Percentiles rank a stretch among this genome's conserved stretches.
Evolutionary conservation across 2,113 vertebrate species (phyloP).

Genomic region (Odontesthes bonariensis): DNA sequence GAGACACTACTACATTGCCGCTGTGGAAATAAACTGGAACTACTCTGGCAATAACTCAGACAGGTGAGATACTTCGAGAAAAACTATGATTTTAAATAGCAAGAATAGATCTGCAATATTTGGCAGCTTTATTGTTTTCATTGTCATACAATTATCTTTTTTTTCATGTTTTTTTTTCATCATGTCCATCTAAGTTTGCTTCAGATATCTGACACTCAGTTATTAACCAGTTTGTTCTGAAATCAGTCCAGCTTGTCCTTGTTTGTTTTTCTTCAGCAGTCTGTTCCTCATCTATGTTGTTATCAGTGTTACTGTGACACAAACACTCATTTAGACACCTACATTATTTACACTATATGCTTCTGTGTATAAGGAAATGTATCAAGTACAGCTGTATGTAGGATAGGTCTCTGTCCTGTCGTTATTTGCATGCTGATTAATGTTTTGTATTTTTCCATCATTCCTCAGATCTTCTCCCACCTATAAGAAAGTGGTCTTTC

Average conservation of each 20-base stretch:
- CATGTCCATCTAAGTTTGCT: neutral
- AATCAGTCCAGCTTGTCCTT: conserved; percentile 18
- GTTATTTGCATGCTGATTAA: conserved; percentile 3
- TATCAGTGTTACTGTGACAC: neutral
- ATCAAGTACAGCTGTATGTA: neutral
- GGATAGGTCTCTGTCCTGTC: neutral
- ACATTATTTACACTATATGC: neutral
- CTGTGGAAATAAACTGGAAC: conserved; percentile 81
- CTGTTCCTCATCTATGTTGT: neutral
- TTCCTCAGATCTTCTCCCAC: conserved; percentile 64
- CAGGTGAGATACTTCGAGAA: conserved; percentile 29
- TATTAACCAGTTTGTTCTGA: neutral
- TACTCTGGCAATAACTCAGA: conserved; percentile 67
- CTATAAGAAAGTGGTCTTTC: conserved; percentile 93
- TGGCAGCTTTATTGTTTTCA: neutral
- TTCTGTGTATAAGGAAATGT: neutral
- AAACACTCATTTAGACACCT: neutral
- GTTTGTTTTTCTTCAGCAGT: neutral
- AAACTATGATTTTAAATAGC: neutral
- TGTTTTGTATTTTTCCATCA: conserved; percentile 45
- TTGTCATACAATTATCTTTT: neutral
- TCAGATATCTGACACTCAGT: neutral
- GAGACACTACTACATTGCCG: conserved; percentile 83
- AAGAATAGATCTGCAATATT: neutral
- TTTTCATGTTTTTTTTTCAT: neutral